phyloP scores from a whole-genome alignment of 2,888 invertebrate species.

The Stenolophus ochropezus region DNA sequence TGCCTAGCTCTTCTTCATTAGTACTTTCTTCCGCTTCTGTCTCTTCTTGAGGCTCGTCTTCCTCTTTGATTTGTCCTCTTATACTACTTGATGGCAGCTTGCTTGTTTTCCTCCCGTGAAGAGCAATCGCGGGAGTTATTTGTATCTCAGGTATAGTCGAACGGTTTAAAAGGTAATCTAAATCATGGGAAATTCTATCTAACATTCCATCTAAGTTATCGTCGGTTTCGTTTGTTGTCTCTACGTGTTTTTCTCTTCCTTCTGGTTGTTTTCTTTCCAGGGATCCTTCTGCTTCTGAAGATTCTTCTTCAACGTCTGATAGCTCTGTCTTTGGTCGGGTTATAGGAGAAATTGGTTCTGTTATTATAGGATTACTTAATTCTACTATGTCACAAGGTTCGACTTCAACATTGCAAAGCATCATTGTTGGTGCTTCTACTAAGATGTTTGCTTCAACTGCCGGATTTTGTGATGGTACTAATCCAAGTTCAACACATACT shows the following conservation, averaged over 20 bases:
- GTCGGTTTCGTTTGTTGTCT: conserved; percentile 69
- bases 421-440: conserved; percentile 66
- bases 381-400: conserved; percentile 30
- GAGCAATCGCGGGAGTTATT: conserved; percentile 53
- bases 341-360: not conserved
- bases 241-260: conserved; percentile 66
- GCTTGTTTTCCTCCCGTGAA: conserved; percentile 65
- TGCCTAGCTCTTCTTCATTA: conserved; percentile 21
- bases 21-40: not conserved
- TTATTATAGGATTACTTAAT: not conserved
- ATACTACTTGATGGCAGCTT: conserved; percentile 67
- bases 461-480: conserved; percentile 69
- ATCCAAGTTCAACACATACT: conserved; percentile 77
- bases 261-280: conserved; percentile 69
- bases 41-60: conserved; percentile 63
- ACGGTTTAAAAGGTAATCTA: conserved; percentile 85
- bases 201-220: conserved; percentile 79
- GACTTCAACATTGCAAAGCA: conserved; percentile 69
- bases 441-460: conserved; percentile 57
- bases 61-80: conserved; percentile 68
- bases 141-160: conserved; percentile 38
- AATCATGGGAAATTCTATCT: conserved; percentile 87
- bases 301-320: conserved; percentile 57
- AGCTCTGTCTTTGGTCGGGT: conserved; percentile 60
- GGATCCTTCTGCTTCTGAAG: conserved; percentile 33